Evolutionary conservation across 2,888 invertebrate genomes (phyloP).

Genomic region (Phytoseiulus persimilis): DNA sequence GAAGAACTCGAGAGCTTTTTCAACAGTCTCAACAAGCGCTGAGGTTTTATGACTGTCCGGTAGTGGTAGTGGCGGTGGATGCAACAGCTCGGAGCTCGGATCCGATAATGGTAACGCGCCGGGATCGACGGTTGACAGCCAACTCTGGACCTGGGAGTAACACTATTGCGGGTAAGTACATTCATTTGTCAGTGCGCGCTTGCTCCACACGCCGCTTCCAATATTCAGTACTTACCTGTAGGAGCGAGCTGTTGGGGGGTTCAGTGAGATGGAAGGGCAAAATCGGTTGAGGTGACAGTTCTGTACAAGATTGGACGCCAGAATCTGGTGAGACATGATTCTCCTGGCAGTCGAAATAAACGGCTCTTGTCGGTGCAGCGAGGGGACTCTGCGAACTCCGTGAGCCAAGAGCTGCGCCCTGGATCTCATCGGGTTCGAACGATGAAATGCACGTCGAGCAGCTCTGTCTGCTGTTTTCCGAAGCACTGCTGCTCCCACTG

Average conservation of each 20-base stretch:
- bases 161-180: neutral
- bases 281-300: constrained; percentile 31
- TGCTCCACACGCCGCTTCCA: neutral
- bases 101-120: constrained; percentile 29
- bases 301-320: constrained; percentile 24
- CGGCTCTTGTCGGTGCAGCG: neutral
- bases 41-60: constrained; percentile 29
- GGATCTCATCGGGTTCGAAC: neutral
- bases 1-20: constrained; percentile 24
- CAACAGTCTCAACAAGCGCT: constrained; percentile 32
- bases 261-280: constrained; percentile 34
- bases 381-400: neutral
- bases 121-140: constrained; percentile 31
- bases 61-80: constrained; percentile 6
- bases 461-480: constrained; percentile 9
- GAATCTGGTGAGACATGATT: constrained; percentile 32
- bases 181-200: neutral
- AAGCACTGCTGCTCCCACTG: constrained; percentile 24
- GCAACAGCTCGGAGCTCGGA: constrained; percentile 20
- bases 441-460: constrained; percentile 19
- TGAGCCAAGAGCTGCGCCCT: neutral
- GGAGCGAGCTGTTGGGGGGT: constrained; percentile 28
- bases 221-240: constrained; percentile 10
- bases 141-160: constrained; percentile 18
- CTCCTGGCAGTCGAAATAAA: constrained; percentile 27